Evolutionary conservation across 1,140 invertebrate species (phyloP).

Genomic region (Plutomurus gul): DNA sequence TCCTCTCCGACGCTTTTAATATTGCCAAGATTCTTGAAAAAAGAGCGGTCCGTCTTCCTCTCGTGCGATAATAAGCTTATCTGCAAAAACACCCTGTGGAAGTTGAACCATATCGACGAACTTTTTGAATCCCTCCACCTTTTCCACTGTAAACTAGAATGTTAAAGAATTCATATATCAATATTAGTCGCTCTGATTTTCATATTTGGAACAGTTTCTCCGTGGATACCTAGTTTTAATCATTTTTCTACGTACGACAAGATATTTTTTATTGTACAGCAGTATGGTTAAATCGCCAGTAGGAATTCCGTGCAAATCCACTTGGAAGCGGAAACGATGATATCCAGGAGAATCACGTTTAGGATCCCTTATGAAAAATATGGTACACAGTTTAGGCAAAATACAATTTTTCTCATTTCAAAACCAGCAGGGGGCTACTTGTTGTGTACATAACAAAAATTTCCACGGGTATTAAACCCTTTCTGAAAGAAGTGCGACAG

Average conservation of each 20-base stretch:
- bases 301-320: background rate
- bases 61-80: conserved; percentile 14
- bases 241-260: background rate
- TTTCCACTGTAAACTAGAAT: background rate
- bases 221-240: no score
- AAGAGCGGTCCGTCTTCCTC: background rate
- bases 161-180: no score
- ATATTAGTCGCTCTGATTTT: no score
- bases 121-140: background rate
- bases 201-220: no score
- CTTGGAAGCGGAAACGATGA: background rate
- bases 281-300: background rate
- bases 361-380: background rate
- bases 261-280: background rate
- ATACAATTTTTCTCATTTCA: background rate
- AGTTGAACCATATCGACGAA: background rate
- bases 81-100: conserved; percentile 1
- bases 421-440: no score
- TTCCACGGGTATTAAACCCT: no score
- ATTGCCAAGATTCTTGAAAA: conserved; percentile 36
- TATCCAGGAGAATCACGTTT: background rate
- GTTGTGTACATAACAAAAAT: no score
- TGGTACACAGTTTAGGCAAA: background rate
- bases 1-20: background rate
- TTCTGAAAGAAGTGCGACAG: no score